These are phyloP conservation scores for Phalacrocorax brasilianus DNA, from an alignment of 2,113 vertebrate genomes.

Conservation along the genomic window DNA sequence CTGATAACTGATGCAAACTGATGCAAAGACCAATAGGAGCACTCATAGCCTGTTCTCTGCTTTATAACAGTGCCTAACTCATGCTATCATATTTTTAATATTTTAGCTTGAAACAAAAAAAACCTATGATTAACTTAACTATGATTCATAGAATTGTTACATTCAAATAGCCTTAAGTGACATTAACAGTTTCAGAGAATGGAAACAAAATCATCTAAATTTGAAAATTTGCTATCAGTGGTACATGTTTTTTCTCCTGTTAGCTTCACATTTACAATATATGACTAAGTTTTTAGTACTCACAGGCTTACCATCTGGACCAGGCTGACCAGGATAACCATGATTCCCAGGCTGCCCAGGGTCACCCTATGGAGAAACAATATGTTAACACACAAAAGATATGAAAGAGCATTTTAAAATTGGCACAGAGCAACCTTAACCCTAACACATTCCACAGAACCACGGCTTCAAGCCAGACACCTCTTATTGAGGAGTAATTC, in stretches of 20 bases:
- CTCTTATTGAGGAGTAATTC: neutral
- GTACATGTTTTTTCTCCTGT: neutral
- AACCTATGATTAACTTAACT: neutral
- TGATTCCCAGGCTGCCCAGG: slow-evolving; percentile 80
- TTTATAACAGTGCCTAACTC: neutral
- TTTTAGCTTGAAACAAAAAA: neutral
- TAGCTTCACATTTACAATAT: slow-evolving; percentile 59
- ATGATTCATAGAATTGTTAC: neutral
- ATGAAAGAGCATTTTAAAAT: neutral
- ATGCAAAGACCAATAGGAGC: neutral
- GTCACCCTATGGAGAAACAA: slow-evolving; percentile 80
- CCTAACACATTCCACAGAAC: neutral
- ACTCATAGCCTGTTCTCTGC: neutral
- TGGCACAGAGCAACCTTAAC: neutral
- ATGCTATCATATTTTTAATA: neutral
- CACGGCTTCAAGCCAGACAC: neutral
- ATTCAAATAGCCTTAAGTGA: neutral
- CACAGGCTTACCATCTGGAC: slow-evolving; percentile 99
- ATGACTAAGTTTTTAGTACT: slow-evolving; percentile 94
- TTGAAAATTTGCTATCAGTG: neutral
- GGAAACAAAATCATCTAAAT: neutral
- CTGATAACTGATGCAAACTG: neutral
- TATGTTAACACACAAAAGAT: neutral
- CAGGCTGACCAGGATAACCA: slow-evolving; percentile 88
- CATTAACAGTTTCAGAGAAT: neutral